Percentiles rank a stretch among this genome's conserved stretches.
Conservation (phyloP, 2,113 vertebrate species). For the Gallinago jamesoni region DNA sequence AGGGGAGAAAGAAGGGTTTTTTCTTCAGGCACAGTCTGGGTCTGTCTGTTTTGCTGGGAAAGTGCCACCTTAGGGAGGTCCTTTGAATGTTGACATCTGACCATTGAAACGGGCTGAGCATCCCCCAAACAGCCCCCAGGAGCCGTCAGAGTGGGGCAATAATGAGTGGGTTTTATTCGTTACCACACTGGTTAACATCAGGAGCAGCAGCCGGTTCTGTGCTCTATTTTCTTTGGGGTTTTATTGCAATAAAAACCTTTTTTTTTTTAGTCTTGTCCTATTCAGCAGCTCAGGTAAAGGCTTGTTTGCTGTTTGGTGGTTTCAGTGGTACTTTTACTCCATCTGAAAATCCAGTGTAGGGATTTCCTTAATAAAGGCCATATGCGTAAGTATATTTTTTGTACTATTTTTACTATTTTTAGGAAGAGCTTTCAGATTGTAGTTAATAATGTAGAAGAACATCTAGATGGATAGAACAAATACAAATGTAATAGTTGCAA, state of each 20-base stretch:
- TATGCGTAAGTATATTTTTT: background rate
- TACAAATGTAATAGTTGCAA: constrained; percentile 6
- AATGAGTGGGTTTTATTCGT: background rate
- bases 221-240: background rate
- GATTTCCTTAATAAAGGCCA: constrained; percentile 38
- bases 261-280: background rate
- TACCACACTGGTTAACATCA: background rate
- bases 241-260: background rate
- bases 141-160: background rate
- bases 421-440: constrained; percentile 3
- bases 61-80: background rate
- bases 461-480: constrained; percentile 15
- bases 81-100: background rate
- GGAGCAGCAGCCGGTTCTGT: background rate
- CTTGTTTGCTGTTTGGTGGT: background rate
- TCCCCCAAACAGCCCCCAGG: background rate
- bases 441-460: background rate
- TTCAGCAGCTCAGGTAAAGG: background rate
- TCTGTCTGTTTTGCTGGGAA: background rate
- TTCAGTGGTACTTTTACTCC: constrained; percentile 6
- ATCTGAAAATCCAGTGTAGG: background rate
- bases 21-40: background rate
- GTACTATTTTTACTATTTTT: constrained; percentile 20
- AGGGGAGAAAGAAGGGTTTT: background rate
- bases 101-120: background rate